Evolutionary conservation across 2,113 vertebrate genomes (phyloP).

Genomic region (Uropsilus gracilis): DNA sequence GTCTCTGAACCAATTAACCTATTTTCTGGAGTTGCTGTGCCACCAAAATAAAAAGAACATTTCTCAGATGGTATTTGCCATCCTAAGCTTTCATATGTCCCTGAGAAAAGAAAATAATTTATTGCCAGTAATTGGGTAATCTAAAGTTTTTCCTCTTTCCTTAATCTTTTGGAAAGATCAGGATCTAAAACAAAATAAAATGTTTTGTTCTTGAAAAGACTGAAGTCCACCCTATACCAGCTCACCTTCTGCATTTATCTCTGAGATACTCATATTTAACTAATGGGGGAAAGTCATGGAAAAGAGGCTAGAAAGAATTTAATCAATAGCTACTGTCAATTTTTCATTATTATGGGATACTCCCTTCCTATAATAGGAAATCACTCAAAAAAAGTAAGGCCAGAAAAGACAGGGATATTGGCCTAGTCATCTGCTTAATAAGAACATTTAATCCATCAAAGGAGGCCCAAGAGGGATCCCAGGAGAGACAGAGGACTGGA

Average conservation of each 20-base stretch:
- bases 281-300: conserved; percentile 63
- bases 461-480: background rate
- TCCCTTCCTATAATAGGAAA: conserved; percentile 81
- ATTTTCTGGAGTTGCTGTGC: conserved; percentile 62
- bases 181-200: conserved; percentile 57
- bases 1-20: conserved; percentile 64
- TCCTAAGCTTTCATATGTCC: conserved; percentile 66
- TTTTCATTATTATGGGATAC: conserved; percentile 82
- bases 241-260: conserved; percentile 45
- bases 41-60: conserved; percentile 74
- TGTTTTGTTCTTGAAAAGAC: conserved; percentile 45
- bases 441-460: conserved; percentile 72
- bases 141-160: conserved; percentile 46
- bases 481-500: background rate
- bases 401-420: conserved; percentile 62
- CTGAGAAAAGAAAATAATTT: conserved; percentile 71
- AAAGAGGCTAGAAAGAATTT: conserved; percentile 60
- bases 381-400: conserved; percentile 76
- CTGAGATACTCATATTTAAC: conserved; percentile 69
- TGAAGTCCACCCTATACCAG: background rate
- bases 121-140: conserved; percentile 65
- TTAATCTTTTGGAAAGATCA: conserved; percentile 51
- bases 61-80: conserved; percentile 77
- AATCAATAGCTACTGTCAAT: conserved; percentile 79
- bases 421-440: conserved; percentile 73